Evolutionary conservation across 2,113 vertebrate genomes (phyloP).

Genomic region (Ctenodactylus gundi): DNA sequence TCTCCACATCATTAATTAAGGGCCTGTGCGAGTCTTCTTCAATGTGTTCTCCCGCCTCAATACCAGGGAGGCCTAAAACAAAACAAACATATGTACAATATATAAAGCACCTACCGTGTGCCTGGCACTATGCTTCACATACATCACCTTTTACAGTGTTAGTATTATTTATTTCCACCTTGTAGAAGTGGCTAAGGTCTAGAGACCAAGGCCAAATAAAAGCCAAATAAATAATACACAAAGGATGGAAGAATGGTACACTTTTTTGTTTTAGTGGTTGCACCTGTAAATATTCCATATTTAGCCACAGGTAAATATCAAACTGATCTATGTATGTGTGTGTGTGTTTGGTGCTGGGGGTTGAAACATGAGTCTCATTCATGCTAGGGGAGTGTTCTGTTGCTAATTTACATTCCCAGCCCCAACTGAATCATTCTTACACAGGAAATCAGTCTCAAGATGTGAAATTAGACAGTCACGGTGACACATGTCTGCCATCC

Average conservation of each 20-base stretch:
- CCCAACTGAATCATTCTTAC: not conserved
- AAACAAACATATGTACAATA: not conserved
- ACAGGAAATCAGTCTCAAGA: not conserved
- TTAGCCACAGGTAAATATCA: not conserved
- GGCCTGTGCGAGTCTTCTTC: constrained; percentile 91
- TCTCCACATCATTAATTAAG: constrained; percentile 87
- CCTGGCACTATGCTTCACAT: not conserved
- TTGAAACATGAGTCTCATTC: not conserved
- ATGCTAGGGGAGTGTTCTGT: not conserved
- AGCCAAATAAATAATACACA: not conserved
- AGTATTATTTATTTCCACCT: not conserved
- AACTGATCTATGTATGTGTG: not conserved
- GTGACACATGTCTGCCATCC: not conserved
- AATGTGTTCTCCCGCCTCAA: constrained; percentile 79
- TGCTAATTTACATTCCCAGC: not conserved
- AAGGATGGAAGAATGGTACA: not conserved
- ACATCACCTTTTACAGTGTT: accelerated
- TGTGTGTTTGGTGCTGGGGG: not conserved
- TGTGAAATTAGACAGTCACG: not conserved
- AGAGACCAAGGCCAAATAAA: not conserved
- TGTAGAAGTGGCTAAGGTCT: not conserved
- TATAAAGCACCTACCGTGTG: not conserved
- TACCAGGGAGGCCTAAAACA: constrained; percentile 79
- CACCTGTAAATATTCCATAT: not conserved
- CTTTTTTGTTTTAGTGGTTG: not conserved